Evolutionary conservation across 2,888 invertebrate species (phyloP), one percentile per base, ranked within the genome.

Genomic region (Meliscaeva auricollis): DNA sequence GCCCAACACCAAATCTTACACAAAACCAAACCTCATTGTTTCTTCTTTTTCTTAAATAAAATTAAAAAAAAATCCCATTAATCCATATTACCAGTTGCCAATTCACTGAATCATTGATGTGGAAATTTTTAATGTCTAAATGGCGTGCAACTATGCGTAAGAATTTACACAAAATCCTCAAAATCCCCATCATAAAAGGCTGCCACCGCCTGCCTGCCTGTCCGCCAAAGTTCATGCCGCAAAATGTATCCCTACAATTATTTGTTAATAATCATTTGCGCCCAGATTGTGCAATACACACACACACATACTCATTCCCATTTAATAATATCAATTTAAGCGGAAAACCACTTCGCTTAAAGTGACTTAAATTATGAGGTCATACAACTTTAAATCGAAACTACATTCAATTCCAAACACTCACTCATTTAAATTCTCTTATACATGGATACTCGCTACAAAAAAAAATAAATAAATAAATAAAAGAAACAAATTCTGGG

Each of bases 281-380:
- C 15, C 62, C 48, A 76, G 76, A 73, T 81, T 85, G 85, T 85
- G 85, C 85, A 76, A 81, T 76, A 48, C n/a, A 56, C 32, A 15
- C 15, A 17, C 17, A 32, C 32, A 2, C 35, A 32, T 11, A 76
- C 50, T 80, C 85, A 81, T 79, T 76, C 68, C 75, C 15, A 48
- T 76, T 72, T 66, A 76, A 76, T 62, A 58, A 66, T 75, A 58
- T 80, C 73, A 85, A 73, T 77, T 85, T 76, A 73, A 73, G 76
- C 60, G 60, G 50, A 50, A 66, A 66, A 50, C 76, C 76, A 80
- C 68, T 56, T 41, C 38, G 58, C 68, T 73, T 76, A 80, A 76
- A 84, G 64, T 76, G 75, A 72, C 72, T 80, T 76, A 64, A 84
- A 84, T 84, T 76, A 79, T 79, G 84, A 84, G 84, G 84, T 79